Evolutionary conservation across 2,888 invertebrate genomes (phyloP).

Genomic region (Hypercompe scribonia): DNA sequence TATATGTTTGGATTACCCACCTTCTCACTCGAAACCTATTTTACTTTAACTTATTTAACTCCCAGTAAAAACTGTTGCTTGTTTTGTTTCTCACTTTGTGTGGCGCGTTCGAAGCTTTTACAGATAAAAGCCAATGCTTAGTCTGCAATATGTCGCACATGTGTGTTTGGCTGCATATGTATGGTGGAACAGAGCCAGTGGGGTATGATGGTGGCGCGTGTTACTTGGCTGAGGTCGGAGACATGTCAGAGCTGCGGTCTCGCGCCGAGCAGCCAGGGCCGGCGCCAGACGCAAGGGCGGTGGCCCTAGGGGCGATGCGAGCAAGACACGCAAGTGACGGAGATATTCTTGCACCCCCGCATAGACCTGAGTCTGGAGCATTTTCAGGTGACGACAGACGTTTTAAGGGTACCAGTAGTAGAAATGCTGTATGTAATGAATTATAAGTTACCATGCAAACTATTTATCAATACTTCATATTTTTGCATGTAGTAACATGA

Average conservation of each 20-base stretch:
- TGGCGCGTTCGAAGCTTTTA: conserved; percentile 22
- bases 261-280: conserved; percentile 18
- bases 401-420: not conserved
- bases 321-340: conserved; percentile 78
- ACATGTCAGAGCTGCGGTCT: conserved; percentile 35
- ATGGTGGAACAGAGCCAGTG: conserved; percentile 65
- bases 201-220: conserved; percentile 74
- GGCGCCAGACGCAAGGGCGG: conserved; percentile 20
- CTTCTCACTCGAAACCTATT: too few species aligned
- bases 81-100: conserved; percentile 6
- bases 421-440: not conserved
- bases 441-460: not conserved
- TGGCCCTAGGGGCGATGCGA: conserved; percentile 44
- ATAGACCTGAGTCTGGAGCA: conserved; percentile 77
- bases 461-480: not conserved
- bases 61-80: conserved; percentile 7
- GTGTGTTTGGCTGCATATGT: conserved; percentile 35
- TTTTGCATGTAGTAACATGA: not conserved
- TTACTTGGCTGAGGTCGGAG: conserved; percentile 62
- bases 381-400: conserved; percentile 70
- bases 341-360: conserved; percentile 75
- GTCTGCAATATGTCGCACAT: conserved; percentile 35
- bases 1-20: too few species aligned
- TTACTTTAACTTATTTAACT: not conserved
- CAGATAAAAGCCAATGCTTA: conserved; percentile 32